Evolutionary conservation across 2,888 invertebrate genomes (phyloP), one percentile per base, ranked within the genome.

Genomic region (Tipula helvola): DNA sequence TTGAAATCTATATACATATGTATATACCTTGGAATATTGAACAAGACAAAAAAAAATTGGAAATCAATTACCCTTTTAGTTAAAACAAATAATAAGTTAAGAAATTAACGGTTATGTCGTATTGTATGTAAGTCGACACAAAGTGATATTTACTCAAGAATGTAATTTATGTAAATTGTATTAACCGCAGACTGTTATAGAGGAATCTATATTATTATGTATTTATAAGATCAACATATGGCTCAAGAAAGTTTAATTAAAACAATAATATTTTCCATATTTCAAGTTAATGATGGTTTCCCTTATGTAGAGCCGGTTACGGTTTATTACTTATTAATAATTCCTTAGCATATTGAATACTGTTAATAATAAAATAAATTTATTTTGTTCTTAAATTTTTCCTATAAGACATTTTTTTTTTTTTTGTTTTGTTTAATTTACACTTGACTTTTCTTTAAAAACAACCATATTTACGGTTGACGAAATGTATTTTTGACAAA

Each of bases 161-260:
- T 71, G 71, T 71, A 71, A 71, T 71, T 71, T 71, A 71, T 71
- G 71, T 71, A 71, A 71, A 71, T 71, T 71, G 71, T 71, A 71
- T 71, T 71, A 71, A 71, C 71, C 71, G 71, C 71, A 71, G 28
- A 71, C 28, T 71, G 71, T n/a, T 71, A 71, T 4, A 39, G 28
- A 28, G 28, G 57, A 71, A 71, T 71, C 71, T 71, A 71, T 71
- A 28, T 71, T 28, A 71, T 57, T 57, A 57, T 57, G 16, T 57
- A 5, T 5, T 3, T 71, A 57, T 28, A 71, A 71, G 71, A 71
- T 71, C 10, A 28, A 16, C 71, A 71, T 71, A 71, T 71, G 71
- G 71, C 28, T 71, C 28, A 71, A 71, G 71, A 71, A 71, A 71
- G 8, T 71, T 28, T 71, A 71, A 28, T 71, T 71, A 71, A 71